Conservation (phyloP, 2,113 vertebrate genomes). For the Centropus bengalensis region DNA sequence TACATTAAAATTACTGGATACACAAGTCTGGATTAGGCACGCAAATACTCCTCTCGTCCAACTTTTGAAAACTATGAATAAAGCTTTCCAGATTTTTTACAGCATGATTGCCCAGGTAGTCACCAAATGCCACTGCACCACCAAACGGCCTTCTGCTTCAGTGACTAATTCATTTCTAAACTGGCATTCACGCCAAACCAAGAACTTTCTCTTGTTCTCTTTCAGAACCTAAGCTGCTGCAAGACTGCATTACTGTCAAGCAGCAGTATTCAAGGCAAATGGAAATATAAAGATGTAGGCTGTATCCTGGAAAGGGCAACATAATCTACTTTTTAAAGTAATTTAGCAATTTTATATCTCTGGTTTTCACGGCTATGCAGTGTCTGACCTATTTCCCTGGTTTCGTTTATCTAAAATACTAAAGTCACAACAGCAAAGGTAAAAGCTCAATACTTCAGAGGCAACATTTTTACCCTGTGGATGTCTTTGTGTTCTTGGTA, state of each 20-base stretch:
- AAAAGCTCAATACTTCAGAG: background rate
- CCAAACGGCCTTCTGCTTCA: constrained; percentile 15
- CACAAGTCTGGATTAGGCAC: background rate
- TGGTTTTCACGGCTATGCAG: background rate
- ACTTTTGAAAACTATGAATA: background rate
- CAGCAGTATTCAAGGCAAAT: constrained; percentile 39
- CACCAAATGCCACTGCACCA: background rate
- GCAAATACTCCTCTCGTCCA: background rate
- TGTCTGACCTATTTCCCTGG: background rate
- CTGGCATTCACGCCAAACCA: constrained; percentile 34
- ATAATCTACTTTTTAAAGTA: constrained; percentile 38
- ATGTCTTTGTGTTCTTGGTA: background rate
- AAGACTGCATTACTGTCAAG: constrained; percentile 53
- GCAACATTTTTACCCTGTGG: background rate
- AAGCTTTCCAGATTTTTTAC: background rate
- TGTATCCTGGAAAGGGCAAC: constrained; percentile 33
- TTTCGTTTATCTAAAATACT: background rate
- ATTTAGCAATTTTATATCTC: constrained; percentile 14
- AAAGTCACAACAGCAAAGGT: background rate
- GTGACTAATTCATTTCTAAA: constrained; percentile 38
- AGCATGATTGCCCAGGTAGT: background rate
- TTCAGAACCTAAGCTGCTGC: constrained; percentile 37
- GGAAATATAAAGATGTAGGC: constrained; percentile 37
- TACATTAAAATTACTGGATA: background rate
- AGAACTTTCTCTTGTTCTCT: constrained; percentile 37